Base-by-base conservation (phyloP, 2,888 invertebrate genomes). In the Drosophila conformis region DNA sequence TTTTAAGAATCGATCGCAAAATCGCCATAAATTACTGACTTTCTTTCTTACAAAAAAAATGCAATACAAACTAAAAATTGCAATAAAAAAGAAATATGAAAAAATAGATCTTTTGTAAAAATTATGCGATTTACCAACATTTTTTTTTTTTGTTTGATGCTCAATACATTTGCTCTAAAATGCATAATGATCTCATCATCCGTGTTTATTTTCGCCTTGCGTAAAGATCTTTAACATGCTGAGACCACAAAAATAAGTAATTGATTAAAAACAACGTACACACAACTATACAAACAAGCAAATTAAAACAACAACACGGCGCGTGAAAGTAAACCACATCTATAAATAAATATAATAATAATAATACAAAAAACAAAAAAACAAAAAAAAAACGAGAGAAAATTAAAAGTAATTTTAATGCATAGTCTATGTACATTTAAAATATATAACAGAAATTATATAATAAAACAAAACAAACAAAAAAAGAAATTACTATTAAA, bases 151-250 rank as follows among this genome's bases (percentile, higher is more conserved):
- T 46, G 2, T 46, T 15, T 25, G 8, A 46, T 88, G 86, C 83
- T 83, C 80, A 78, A 68, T 52, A 72, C 62, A 59, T 82, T 86
- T 86, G 85, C 85, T 86, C 87, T 83, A 74, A 46, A 25, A 84
- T 75, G 72, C 78, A 83, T 71, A 91, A 92, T 93, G 93, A 93
- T 93, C 92, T 93, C 92, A 93, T 93, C 93, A 93, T 93, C 92
- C 92, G 90, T 91, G 93, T 92, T 93, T 93, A 92, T 92, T 93
- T 93, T 92, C 92, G 92, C 92, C 92, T 92, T 91, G 78, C 70
- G 69, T 79, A 72, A 80, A 82, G 68, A 60, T 76, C 73, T 76
- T 83, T 62, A 65, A 67, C 62, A 76, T 67, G 64, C 78, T 66
- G 68, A 86, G 70, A 71, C 72, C 65, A 81, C 56, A 76, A 76